phyloP scores from a whole-genome alignment of 2,797 vertebrate genomes.

The Arctocebus calabarensis region DNA sequence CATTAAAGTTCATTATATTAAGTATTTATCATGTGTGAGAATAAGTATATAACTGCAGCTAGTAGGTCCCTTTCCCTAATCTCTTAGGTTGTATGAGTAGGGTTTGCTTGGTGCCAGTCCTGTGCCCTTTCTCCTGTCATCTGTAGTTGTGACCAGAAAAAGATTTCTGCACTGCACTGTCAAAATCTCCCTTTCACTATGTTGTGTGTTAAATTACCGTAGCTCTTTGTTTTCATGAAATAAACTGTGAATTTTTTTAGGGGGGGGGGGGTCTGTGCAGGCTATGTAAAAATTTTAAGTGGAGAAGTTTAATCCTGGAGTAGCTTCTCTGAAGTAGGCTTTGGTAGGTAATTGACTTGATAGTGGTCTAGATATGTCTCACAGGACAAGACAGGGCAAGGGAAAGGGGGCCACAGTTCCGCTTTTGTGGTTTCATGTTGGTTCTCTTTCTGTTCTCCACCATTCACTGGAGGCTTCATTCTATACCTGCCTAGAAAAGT shows the following conservation, averaged over 20 bases:
- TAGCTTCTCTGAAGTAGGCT: conserved; percentile 81
- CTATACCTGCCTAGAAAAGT: conserved; percentile 58
- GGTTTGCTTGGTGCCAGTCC: conserved; percentile 86
- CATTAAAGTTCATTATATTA: conserved; percentile 86
- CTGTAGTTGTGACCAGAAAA: conserved; percentile 86
- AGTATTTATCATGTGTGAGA: conserved; percentile 90
- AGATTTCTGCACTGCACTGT: conserved; percentile 86
- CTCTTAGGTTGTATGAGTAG: conserved; percentile 87
- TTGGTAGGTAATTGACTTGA: conserved; percentile 70
- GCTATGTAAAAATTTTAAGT: conserved; percentile 87
- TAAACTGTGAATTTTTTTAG: conserved; percentile 90
- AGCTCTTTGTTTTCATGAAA: conserved; percentile 89
- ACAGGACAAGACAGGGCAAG: conserved; percentile 57
- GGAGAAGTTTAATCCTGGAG: conserved; percentile 84
- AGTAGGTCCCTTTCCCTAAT: conserved; percentile 85
- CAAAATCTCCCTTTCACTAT: conserved; percentile 85
- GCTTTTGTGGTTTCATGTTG: conserved; percentile 64
- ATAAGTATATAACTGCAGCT: conserved; percentile 86
- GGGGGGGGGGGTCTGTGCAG: conserved; percentile 80
- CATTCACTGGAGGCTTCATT: conserved; percentile 65
- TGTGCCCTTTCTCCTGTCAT: conserved; percentile 82
- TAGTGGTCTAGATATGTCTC: conserved; percentile 57
- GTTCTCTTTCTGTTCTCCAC: conserved; percentile 61
- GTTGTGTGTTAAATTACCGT: conserved; percentile 86
- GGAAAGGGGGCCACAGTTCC: background rate